These are phyloP conservation scores for Ypsolopha scabrella DNA, from an alignment of 2,888 invertebrate species.

Conservation along the genomic window DNA sequence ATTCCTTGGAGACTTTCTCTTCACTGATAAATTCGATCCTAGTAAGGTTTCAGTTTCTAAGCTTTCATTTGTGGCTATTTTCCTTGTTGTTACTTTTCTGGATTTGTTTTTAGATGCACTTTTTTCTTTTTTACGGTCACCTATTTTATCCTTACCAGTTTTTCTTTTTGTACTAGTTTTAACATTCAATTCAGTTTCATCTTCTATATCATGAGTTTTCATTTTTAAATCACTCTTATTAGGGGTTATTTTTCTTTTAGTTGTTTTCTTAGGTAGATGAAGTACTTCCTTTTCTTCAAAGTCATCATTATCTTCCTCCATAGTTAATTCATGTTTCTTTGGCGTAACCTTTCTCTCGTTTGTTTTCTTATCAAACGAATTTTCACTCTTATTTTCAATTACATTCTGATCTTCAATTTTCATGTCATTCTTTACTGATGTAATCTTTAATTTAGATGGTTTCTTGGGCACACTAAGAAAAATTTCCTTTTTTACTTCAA, in stretches of 20 bases:
- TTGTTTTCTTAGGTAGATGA: too few species aligned
- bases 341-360: neutral
- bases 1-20: neutral
- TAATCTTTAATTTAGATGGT: slow-evolving; percentile 11
- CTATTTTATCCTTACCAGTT: neutral
- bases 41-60: neutral
- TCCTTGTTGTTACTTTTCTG: neutral
- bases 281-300: neutral
- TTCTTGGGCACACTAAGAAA: too few species aligned
- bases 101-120: neutral
- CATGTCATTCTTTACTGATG: slow-evolving; percentile 14
- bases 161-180: neutral
- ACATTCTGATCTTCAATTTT: slow-evolving; percentile 7
- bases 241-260: too few species aligned
- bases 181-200: neutral
- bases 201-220: neutral
- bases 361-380: neutral
- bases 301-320: neutral
- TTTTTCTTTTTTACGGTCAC: neutral
- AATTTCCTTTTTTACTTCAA: neutral
- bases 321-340: neutral
- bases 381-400: slow-evolving; percentile 16
- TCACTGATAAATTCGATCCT: neutral
- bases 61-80: neutral
- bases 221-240: neutral